Evolutionary conservation across 2,113 vertebrate genomes (phyloP).

Genomic region (Zeus faber): DNA sequence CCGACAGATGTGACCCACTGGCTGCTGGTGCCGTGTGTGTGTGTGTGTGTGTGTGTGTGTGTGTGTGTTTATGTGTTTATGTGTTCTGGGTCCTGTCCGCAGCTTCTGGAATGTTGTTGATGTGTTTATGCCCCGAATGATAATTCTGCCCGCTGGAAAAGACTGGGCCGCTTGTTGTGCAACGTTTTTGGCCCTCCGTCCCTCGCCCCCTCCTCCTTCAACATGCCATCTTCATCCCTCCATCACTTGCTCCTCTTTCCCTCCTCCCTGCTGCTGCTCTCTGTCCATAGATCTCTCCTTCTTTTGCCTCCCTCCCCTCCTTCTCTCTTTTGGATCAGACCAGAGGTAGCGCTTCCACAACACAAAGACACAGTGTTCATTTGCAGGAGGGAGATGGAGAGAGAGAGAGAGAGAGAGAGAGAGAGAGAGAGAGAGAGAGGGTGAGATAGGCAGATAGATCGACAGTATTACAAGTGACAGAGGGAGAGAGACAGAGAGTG

Average conservation of each 20-base stretch:
- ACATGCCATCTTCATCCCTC: slow-evolving; percentile 60
- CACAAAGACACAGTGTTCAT: slow-evolving; percentile 60
- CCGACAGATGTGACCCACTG: background rate
- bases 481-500: too few relatives aligned
- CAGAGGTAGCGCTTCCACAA: slow-evolving; percentile 36
- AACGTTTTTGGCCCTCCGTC: slow-evolving; percentile 65
- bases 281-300: slow-evolving; percentile 21
- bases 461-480: background rate
- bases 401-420: background rate
- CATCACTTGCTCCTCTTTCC: slow-evolving; percentile 18
- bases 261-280: slow-evolving; percentile 13
- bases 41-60: too few relatives aligned
- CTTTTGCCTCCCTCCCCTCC: slow-evolving; percentile 30
- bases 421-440: background rate
- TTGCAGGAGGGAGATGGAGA: background rate
- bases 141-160: slow-evolving; percentile 69
- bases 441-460: background rate
- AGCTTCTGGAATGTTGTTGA: slow-evolving; percentile 48
- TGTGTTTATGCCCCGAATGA: slow-evolving; percentile 68
- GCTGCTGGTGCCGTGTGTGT: too few relatives aligned
- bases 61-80: too few relatives aligned
- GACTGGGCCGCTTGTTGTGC: slow-evolving; percentile 63
- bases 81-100: slow-evolving; percentile 34
- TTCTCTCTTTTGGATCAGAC: slow-evolving; percentile 29
- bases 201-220: slow-evolving; percentile 48